These are phyloP conservation scores for Tachina lurida DNA, from an alignment of 2,888 invertebrate species.

Conservation along the genomic window DNA sequence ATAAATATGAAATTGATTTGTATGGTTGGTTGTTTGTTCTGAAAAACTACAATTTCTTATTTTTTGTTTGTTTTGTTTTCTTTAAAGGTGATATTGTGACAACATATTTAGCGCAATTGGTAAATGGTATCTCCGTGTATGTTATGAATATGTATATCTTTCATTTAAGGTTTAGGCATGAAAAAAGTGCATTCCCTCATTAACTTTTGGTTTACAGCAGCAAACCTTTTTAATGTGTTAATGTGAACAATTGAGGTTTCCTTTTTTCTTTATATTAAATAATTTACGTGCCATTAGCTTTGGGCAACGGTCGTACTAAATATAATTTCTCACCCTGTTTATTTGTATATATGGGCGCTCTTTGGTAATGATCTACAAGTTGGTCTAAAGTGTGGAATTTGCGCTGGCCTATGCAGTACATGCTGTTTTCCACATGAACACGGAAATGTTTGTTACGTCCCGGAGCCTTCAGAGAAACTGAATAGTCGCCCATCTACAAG, in stretches of 20 bases:
- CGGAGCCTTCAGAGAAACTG: constrained; percentile 98
- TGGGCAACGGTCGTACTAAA: constrained; percentile 96
- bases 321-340: constrained; percentile 98
- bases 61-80: constrained; percentile 35
- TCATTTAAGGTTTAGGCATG: constrained; percentile 57
- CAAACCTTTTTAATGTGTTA: constrained; percentile 41
- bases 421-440: constrained; percentile 95
- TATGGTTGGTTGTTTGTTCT: constrained; percentile 50
- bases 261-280: constrained; percentile 40
- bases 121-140: constrained; percentile 71
- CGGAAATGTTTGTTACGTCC: constrained; percentile 99
- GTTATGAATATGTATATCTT: constrained; percentile 67
- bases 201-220: constrained; percentile 23
- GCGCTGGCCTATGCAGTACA: constrained; percentile 98
- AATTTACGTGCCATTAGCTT: constrained; percentile 84
- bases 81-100: constrained; percentile 71
- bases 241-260: constrained; percentile 55
- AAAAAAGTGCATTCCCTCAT: constrained; percentile 47
- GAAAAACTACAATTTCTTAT: constrained; percentile 61
- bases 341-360: constrained; percentile 99
- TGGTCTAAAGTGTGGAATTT: constrained; percentile 98
- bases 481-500: constrained; percentile 97
- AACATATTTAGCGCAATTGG: constrained; percentile 71
- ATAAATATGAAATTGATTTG: constrained; percentile 68
- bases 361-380: constrained; percentile 98